phyloP scores from a whole-genome alignment of 2,797 vertebrate genomes.

The Squalus acanthias region DNA sequence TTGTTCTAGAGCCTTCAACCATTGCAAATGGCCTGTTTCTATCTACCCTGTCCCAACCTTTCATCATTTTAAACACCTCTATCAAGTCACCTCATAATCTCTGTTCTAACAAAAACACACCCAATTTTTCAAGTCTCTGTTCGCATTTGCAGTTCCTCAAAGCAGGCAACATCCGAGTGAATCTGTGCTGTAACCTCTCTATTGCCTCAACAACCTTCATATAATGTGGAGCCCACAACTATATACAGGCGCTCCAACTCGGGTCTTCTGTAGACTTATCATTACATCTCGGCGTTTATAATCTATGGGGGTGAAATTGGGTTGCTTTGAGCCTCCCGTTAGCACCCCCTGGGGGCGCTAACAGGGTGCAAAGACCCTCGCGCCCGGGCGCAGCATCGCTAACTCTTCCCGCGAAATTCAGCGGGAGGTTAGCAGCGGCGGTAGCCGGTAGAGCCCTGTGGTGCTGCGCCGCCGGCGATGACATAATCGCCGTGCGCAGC shows the following conservation, averaged over 20 bases:
- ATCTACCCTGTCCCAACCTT: neutral
- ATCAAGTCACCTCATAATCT: neutral
- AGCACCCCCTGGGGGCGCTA: too few relatives aligned
- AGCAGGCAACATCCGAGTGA: neutral
- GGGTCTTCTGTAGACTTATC: neutral
- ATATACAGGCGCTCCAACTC: neutral
- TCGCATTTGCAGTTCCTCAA: neutral
- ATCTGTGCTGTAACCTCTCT: neutral
- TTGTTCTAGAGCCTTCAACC: too few relatives aligned
- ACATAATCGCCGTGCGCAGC: too few relatives aligned
- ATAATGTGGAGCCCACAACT: neutral
- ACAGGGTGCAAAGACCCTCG: too few relatives aligned
- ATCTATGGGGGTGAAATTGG: too few relatives aligned
- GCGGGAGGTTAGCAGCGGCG: too few relatives aligned
- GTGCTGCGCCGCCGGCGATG: too few relatives aligned
- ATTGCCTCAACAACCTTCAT: neutral
- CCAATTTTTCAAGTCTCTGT: neutral
- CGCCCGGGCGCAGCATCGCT: too few relatives aligned
- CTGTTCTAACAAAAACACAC: neutral
- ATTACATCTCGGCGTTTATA: neutral
- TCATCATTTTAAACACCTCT: neutral
- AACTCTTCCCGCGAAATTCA: too few relatives aligned
- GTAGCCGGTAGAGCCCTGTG: too few relatives aligned
- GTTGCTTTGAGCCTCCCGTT: too few relatives aligned
- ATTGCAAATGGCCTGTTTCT: too few relatives aligned